Percentiles rank a stretch among this genome's conserved stretches.
Conservation (phyloP, 2,797 vertebrate genomes). For the Danio aesculapii region DNA sequence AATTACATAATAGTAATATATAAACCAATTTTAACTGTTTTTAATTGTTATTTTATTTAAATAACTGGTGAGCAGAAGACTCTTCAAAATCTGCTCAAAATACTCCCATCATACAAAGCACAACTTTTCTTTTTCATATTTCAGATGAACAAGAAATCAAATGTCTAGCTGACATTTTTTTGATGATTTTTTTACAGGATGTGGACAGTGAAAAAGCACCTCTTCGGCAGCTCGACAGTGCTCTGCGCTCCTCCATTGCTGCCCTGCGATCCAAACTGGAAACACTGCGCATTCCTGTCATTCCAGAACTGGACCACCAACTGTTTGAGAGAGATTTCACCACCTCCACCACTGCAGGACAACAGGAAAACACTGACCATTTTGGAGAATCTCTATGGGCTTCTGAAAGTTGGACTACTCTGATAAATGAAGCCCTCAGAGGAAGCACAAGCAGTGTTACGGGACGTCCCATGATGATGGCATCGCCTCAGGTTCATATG, state of each 20-base stretch:
- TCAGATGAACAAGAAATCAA: not conserved
- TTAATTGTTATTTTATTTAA: not conserved
- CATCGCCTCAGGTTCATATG: not conserved
- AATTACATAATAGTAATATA: too few species aligned
- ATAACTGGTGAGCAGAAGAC: not conserved
- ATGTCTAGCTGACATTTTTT: not conserved
- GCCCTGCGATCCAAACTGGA: constrained; percentile 77
- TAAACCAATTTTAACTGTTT: too few species aligned
- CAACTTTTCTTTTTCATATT: not conserved
- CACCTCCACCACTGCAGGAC: not conserved
- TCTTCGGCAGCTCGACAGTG: constrained; percentile 74
- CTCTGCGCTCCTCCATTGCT: constrained; percentile 76
- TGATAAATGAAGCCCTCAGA: constrained; percentile 34
- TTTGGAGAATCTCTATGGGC: not conserved
- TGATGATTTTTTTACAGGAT: constrained; percentile 65
- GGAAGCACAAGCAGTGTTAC: constrained; percentile 7
- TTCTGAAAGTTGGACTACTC: constrained; percentile 8
- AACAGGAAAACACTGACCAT: not conserved
- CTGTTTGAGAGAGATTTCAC: constrained; percentile 60
- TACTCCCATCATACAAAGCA: too few species aligned
- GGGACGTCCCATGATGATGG: not conserved
- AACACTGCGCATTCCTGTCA: constrained; percentile 68
- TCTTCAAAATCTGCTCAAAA: too few species aligned
- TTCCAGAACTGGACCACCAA: constrained; percentile 62
- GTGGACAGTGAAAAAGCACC: constrained; percentile 62